Evolutionary conservation across 2,888 invertebrate species (phyloP), one percentile per base, ranked within the genome.

Genomic region (Rutpela maculata): DNA sequence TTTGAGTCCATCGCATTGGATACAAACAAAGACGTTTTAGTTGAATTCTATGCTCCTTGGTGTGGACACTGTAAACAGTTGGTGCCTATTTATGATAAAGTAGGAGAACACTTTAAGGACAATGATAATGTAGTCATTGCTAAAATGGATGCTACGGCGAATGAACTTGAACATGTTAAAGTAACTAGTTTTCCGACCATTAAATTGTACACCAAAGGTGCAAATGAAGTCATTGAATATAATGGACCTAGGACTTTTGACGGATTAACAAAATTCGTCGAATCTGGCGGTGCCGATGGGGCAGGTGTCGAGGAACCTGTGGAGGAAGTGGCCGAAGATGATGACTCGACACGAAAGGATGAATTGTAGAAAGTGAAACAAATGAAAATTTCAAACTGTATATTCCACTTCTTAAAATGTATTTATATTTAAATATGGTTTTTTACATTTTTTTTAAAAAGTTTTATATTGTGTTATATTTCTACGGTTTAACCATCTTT

Each of bases 41-140:
- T 99, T 82, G 99, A 99, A 92, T 99, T 99, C 92, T 99, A 99
- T 91, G 99, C 99, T 72, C 99, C 99, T 78, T 99, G 99, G 99
- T 97, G 97, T 91, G 98, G 98, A 78, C 99, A 99, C 90, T 99
- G 99, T 94, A 99, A 99, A 89, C 97, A 99, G 90, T 92, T 99
- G 87, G 96, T 93, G 74, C 99, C 99, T 31, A 98, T 99, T 90
- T 99, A 98, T 92, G 99, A 99, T 84, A 93, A 99, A 92, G 85
- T 89, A 15, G 88, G 85, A 4, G 98, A 99, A 89, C 96, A 98
- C 90, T 99, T 95, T 92, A 94, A 95, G 90, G 95, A 95, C 87
- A 91, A 94, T 84, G 93, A 93, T 9, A 94, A 94, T 81, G 92
- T 99, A 79, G 93, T 99, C 69, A 95, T 99, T 89, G 99, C 99